phyloP scores from a whole-genome alignment of 2,797 vertebrate genomes.

The Corythornis leucogaster region DNA sequence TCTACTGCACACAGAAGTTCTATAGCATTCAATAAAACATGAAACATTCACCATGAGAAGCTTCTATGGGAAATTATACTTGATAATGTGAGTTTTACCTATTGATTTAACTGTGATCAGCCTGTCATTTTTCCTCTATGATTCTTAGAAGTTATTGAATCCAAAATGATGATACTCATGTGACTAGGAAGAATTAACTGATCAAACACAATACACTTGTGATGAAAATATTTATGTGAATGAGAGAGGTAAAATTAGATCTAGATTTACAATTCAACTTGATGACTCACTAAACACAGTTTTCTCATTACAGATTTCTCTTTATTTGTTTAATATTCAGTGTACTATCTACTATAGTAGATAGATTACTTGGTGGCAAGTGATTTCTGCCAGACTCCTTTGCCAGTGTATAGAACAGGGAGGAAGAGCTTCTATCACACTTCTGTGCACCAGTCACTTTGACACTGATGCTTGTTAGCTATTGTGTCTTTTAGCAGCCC shows the following conservation, averaged over 20 bases:
- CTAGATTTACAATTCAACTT: background rate
- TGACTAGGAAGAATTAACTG: background rate
- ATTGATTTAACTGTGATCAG: background rate
- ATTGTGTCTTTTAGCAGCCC: background rate
- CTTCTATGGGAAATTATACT: background rate
- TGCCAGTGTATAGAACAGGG: background rate
- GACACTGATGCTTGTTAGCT: background rate
- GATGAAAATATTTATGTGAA: background rate
- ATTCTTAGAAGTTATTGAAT: background rate
- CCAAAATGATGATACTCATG: background rate
- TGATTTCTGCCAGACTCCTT: background rate
- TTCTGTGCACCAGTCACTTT: background rate
- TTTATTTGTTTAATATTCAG: conserved; percentile 93
- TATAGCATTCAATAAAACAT: background rate
- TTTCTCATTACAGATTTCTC: conserved; percentile 81
- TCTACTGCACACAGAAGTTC: background rate
- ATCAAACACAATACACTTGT: background rate
- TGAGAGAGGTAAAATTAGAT: background rate
- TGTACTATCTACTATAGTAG: conserved; percentile 86
- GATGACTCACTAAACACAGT: background rate
- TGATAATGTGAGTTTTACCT: background rate
- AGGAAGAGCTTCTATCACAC: background rate
- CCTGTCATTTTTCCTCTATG: background rate
- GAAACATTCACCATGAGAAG: background rate
- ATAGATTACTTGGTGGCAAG: no score